Evolutionary conservation across 2,797 vertebrate species (phyloP).

Genomic region (Lycodopsis pacificus): DNA sequence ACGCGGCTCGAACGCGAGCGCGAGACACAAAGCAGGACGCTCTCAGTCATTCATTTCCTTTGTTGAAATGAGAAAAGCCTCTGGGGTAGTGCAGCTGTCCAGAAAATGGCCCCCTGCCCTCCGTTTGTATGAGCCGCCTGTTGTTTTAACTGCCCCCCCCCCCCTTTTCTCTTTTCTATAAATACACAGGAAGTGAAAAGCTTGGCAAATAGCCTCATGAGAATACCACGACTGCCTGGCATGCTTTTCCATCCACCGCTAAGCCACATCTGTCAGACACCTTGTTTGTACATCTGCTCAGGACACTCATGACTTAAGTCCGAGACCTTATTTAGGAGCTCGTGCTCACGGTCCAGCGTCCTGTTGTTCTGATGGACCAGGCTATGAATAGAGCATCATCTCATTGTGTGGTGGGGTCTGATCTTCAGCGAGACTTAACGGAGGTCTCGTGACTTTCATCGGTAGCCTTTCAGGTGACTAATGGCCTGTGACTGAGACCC

Average conservation of each 20-base stretch:
- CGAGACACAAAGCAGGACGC: slow-evolving; percentile 8
- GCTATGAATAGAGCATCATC: slow-evolving; percentile 74
- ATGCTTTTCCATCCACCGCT: slow-evolving; percentile 64
- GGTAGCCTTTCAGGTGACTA: slow-evolving; percentile 61
- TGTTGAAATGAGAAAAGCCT: slow-evolving; percentile 28
- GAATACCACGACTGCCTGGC: slow-evolving; percentile 69
- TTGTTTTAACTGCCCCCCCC: slow-evolving; percentile 50
- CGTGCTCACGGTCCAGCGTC: slow-evolving; percentile 20
- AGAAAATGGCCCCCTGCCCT: slow-evolving; percentile 7
- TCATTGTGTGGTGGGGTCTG: slow-evolving; percentile 58
- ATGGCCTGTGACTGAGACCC: slow-evolving; percentile 52
- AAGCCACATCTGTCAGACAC: slow-evolving; percentile 77
- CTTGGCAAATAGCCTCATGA: slow-evolving; percentile 73
- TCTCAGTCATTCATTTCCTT: slow-evolving; percentile 21
- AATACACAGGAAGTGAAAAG: slow-evolving; percentile 79
- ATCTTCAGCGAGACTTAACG: slow-evolving; percentile 54
- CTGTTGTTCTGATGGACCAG: slow-evolving; percentile 27
- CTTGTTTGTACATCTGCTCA: slow-evolving; percentile 80
- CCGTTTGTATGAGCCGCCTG: slow-evolving; percentile 34
- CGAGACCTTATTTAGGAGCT: slow-evolving; percentile 63
- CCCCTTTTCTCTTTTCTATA: slow-evolving; percentile 64
- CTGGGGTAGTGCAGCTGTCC: slow-evolving; percentile 13
- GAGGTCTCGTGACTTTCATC: slow-evolving; percentile 71
- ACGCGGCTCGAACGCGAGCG: not conserved
- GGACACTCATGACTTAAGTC: slow-evolving; percentile 61